Evolutionary conservation across 2,113 vertebrate species (phyloP), one percentile per base, ranked within the genome.

Genomic region (Scopus umbretta): DNA sequence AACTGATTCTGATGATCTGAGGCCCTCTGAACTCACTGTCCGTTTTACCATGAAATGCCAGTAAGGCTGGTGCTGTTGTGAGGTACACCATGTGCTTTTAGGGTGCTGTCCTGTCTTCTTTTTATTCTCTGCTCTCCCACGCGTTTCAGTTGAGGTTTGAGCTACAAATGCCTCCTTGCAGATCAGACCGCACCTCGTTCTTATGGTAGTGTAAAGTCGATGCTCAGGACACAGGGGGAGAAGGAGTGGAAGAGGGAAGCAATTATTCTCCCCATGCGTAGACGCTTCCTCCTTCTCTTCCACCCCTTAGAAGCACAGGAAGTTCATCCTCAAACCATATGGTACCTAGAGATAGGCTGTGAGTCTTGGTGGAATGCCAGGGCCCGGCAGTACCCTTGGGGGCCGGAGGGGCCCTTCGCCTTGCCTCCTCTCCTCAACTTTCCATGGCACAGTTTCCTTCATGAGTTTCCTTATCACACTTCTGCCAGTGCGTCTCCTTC

Each of bases 251-350:
- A 93, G 74, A 90, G 90, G 96, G 93, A 95, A 97, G 92, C 58
- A 95, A 93, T 97, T 93, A 96, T 76, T 96, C 94, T 97, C 87
- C 63, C 42, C 19, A 3, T 96, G 18, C 59, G 0, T 81, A 93
- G 63, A 42, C 1, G 0, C 86, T 96, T 97, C 95, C 92, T 95
- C 73, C 80, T 94, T 82, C 84, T 70, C 58, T 94, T 95, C 62
- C 78, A 94, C 66, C 74, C 74, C 58, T 92, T 56, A 91, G 94
- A 94, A 94, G 93, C 74, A 62, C 93, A 94, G 96, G 95, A 96
- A 97, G 73, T 36, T 91, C 86, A 87, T 92, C 86, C 78, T 85
- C 80, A 95, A 95, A 97, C 94, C 95, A 96, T 89, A 93, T 97
- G 95, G 80, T 85, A 92, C 86, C 97, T 95, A 75, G 62, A 93